A percentile compares a stretch with the other conserved stretches of the same genome.
Conservation (phyloP, 2,113 vertebrate species). For the Fulica atra region DNA sequence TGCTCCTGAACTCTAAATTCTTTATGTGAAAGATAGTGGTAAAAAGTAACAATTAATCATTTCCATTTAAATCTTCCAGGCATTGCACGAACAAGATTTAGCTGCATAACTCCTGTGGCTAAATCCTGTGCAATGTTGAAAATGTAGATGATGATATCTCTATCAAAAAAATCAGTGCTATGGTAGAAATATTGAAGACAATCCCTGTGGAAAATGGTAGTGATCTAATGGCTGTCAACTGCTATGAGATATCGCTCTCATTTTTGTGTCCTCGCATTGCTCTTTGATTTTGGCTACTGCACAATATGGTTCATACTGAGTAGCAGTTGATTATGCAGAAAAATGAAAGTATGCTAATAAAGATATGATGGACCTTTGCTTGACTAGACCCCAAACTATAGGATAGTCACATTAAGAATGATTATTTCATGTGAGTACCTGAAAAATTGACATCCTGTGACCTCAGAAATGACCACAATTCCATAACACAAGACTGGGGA, state of each 20-base stretch:
- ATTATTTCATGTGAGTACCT: background rate
- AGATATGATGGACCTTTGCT: background rate
- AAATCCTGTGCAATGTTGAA: background rate
- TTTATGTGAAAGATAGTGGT: conserved; percentile 8
- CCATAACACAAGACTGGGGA: background rate
- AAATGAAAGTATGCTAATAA: background rate
- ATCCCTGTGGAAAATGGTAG: background rate
- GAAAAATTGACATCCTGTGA: background rate
- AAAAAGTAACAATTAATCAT: conserved; percentile 13
- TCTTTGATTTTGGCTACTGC: background rate
- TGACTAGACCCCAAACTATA: background rate
- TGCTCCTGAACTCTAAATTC: background rate
- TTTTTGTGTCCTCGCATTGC: background rate
- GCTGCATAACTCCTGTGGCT: background rate
- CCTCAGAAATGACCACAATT: background rate
- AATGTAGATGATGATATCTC: background rate
- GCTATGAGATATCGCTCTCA: background rate
- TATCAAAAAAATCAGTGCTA: background rate
- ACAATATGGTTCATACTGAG: background rate
- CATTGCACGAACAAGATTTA: background rate
- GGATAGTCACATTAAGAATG: background rate
- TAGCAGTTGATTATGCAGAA: background rate
- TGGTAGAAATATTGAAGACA: background rate
- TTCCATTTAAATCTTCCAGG: conserved; percentile 1
- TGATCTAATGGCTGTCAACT: background rate